These are phyloP conservation scores for Calyptomena viridis DNA, from an alignment of 2,113 vertebrate species.

Conservation along the genomic window DNA sequence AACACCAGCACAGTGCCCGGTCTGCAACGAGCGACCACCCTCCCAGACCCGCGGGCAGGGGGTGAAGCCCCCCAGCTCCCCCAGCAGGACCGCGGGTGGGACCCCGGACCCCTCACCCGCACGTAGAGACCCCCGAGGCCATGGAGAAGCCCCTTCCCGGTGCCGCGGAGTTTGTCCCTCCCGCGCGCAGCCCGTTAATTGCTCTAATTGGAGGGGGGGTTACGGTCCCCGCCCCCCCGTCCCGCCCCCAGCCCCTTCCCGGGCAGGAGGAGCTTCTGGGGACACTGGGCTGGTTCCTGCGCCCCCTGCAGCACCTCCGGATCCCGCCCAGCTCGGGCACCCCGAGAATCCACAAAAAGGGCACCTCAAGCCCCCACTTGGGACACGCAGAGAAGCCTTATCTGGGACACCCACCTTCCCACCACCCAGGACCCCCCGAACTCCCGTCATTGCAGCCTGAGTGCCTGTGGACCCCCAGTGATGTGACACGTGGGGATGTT, in stretches of 20 bases:
- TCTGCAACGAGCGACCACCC: background rate
- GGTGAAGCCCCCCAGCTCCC: background rate
- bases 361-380: background rate
- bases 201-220: background rate
- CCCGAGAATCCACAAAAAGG: background rate
- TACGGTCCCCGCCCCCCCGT: background rate
- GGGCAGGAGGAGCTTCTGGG: too few species aligned
- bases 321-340: background rate
- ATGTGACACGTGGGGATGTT: too few species aligned
- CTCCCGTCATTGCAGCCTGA: too few species aligned
- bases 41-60: rapidly evolving
- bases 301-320: background rate
- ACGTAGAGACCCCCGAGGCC: rapidly evolving
- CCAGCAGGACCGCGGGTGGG: rapidly evolving
- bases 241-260: background rate
- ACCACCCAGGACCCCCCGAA: background rate
- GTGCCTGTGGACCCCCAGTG: too few species aligned
- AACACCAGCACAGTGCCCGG: rapidly evolving
- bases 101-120: background rate
- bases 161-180: too few species aligned
- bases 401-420: background rate
- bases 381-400: background rate
- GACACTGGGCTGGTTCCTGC: background rate
- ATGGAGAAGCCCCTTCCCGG: rapidly evolving
- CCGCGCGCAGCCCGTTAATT: background rate